A percentile compares a stretch with the other conserved stretches of the same genome.
Evolutionary conservation across 2,113 vertebrate species (phyloP).

Genomic region (Chelonoidis abingdonii): DNA sequence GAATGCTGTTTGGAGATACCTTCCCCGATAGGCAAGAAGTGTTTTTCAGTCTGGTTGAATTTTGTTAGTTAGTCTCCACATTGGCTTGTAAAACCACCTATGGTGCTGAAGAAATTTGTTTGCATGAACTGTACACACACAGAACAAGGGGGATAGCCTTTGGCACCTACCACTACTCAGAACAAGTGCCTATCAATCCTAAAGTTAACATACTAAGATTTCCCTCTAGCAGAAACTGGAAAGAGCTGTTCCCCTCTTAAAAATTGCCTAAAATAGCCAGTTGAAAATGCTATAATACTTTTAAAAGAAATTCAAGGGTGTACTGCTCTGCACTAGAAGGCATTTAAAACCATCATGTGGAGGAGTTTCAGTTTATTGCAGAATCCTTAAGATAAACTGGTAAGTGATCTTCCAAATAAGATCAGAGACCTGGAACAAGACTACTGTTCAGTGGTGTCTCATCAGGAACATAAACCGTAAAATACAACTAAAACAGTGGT

Average conservation of each 20-base stretch:
- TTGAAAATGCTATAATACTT: background rate
- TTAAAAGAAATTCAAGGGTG: background rate
- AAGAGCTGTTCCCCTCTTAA: too few species aligned
- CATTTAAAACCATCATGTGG: background rate
- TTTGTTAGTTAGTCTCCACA: background rate
- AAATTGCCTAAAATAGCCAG: background rate
- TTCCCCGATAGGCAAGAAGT: background rate
- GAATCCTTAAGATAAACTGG: background rate
- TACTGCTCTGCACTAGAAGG: background rate
- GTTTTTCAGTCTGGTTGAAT: background rate
- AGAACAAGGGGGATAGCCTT: too few species aligned
- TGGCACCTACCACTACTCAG: too few species aligned
- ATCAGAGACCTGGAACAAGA: slow-evolving; percentile 15
- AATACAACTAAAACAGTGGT: background rate
- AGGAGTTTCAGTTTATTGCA: background rate
- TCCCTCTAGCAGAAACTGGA: too few species aligned
- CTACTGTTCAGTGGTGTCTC: slow-evolving; percentile 4
- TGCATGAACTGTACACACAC: too few species aligned
- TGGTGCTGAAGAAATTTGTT: too few species aligned
- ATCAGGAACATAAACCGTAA: background rate
- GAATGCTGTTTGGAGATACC: background rate
- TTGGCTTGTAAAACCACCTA: background rate
- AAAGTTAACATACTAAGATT: too few species aligned
- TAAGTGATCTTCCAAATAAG: slow-evolving; percentile 16
- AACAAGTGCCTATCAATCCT: too few species aligned